Evolutionary conservation across 1,140 invertebrate genomes (phyloP).

Genomic region (Paraescarpia echinospica): DNA sequence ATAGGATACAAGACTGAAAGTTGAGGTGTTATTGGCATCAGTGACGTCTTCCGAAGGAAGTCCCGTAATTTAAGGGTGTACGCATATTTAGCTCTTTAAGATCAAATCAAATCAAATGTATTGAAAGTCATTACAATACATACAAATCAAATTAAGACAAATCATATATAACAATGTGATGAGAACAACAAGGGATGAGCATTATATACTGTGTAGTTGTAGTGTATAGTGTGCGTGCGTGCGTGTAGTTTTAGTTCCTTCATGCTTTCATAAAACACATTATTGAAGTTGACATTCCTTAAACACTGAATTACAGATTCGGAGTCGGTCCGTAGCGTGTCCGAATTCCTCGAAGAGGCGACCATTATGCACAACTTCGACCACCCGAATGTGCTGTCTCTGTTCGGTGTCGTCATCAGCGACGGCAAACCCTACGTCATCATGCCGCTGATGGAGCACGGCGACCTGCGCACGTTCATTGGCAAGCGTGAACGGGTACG

Average conservation of each 20-base stretch:
- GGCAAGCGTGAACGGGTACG: constrained; percentile 39
- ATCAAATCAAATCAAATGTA: too few relatives aligned
- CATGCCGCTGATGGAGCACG: constrained; percentile 57
- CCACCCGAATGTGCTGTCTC: constrained; percentile 56
- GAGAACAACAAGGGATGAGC: too few relatives aligned
- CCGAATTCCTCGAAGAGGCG: constrained; percentile 55
- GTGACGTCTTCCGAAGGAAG: background rate
- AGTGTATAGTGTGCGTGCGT: background rate
- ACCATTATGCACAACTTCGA: constrained; percentile 56
- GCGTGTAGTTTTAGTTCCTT: background rate
- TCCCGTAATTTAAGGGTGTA: background rate
- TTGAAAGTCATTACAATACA: too few relatives aligned
- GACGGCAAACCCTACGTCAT: constrained; percentile 57
- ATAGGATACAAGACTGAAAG: background rate
- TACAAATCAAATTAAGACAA: too few relatives aligned
- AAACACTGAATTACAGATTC: background rate
- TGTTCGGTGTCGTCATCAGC: constrained; percentile 55
- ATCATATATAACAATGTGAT: too few relatives aligned
- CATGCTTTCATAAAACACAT: background rate
- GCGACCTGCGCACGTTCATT: constrained; percentile 59
- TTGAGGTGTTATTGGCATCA: background rate
- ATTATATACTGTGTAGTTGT: background rate
- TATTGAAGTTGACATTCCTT: background rate
- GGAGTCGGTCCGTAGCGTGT: background rate
- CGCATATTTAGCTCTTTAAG: too few relatives aligned